Base-by-base conservation (phyloP, 2,113 vertebrate species). In the Xenopus laevis region DNA sequence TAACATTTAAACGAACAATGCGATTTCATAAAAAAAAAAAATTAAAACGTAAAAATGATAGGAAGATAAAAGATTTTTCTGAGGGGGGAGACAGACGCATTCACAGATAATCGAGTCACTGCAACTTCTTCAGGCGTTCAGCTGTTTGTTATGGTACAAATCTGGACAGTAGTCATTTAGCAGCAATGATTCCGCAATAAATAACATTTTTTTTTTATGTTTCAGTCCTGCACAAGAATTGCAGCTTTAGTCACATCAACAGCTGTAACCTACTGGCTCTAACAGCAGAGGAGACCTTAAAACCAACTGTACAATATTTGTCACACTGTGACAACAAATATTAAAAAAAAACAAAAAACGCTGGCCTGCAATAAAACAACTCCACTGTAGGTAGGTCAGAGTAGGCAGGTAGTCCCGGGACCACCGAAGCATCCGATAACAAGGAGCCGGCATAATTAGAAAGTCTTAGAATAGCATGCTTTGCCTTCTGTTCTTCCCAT, bases 111-210 rank as follows among this genome's bases (percentile, higher is more conserved):
- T 87, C 90, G 92, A 93, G 91, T 90, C 92, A 91, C 85, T 89
- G 89, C 88, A 89, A 88, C 87, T 88, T 91, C 88, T 91, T 87
- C 87, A 86, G 90, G 89, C 87, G 87, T 91, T 86, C 86, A 82
- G 88, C 84, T 92, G 87, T 88, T 91, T 53, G 63, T 55, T 90
- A 83, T 92, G 94, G 96, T 95, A 95, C 92, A 94, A 93, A 94
- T 90, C 90, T 88, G 94, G 91, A 97, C 96, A 98, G 97, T 95
- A 98, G 97, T 97, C 94, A 88, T 93, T 96, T 97, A 98, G 96
- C 96, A 99, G 96, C 96, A 98, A 91, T 88, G 90, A 93, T 90
- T 91, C 89, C 85, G 85, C 89, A 94, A 96, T 97, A 96, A 98
- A 99, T 98, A 97, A 95, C 93, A 93, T 91, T 89, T 47, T 27